A percentile compares a stretch with the other conserved stretches of the same genome.
These are phyloP conservation scores for Malurus alboscapulatus DNA, from an alignment of 2,113 vertebrate species.

Conservation along the genomic window DNA sequence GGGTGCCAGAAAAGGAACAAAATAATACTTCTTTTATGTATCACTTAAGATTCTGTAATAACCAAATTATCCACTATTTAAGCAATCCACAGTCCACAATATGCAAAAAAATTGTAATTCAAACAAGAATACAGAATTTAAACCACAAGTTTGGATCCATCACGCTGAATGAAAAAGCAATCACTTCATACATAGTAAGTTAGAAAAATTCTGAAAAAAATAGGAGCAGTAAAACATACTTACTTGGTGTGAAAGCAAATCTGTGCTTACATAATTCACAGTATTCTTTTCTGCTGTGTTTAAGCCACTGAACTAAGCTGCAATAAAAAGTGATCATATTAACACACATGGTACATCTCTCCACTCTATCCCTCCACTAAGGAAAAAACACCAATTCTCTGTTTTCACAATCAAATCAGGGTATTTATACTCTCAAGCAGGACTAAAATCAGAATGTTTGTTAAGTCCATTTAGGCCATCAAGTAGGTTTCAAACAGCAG, in stretches of 20 bases:
- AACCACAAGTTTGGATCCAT: not conserved
- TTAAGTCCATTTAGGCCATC: not conserved
- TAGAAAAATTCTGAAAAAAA: slow-evolving; percentile 59
- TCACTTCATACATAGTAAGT: not conserved
- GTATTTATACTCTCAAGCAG: not conserved
- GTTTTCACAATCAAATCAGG: not conserved
- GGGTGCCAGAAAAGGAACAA: not conserved
- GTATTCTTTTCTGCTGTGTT: slow-evolving; percentile 99
- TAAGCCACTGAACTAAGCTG: slow-evolving; percentile 99
- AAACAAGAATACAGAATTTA: not conserved
- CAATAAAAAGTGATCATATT: slow-evolving; percentile 46
- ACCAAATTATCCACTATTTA: not conserved
- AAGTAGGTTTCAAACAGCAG: not conserved
- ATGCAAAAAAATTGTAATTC: not conserved
- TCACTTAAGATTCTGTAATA: not conserved
- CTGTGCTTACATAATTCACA: slow-evolving; percentile 99
- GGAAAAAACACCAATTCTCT: not conserved
- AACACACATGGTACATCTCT: not conserved
- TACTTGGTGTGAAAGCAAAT: slow-evolving; percentile 99
- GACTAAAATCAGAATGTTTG: not conserved
- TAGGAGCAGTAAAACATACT: slow-evolving; percentile 67
- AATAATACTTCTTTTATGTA: not conserved
- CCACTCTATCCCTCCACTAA: not conserved
- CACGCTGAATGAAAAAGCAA: not conserved
- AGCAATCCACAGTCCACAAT: not conserved